phyloP scores from a whole-genome alignment of 2,113 vertebrate species.

The Suricata suricatta region DNA sequence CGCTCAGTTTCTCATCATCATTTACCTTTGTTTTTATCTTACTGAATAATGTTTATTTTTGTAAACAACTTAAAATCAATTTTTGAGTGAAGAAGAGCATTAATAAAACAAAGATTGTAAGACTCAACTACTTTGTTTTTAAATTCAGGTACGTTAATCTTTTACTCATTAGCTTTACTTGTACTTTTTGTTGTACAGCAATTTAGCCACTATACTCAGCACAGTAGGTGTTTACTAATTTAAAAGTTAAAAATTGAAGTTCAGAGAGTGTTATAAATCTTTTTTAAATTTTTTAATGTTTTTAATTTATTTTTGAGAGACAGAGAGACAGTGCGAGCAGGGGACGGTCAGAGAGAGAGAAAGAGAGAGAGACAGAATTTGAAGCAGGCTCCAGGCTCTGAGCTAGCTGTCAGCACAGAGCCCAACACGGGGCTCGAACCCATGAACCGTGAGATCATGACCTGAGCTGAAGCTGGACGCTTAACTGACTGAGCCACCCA shows the following conservation, averaged over 20 bases:
- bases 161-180: conserved; percentile 16
- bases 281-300: not conserved
- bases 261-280: not conserved
- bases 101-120: not conserved
- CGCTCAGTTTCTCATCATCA: not conserved
- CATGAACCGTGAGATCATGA: too few species aligned
- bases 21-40: conserved; percentile 2
- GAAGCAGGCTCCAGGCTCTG: too few species aligned
- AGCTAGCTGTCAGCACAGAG: too few species aligned
- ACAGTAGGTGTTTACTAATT: not conserved
- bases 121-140: not conserved
- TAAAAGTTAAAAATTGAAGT: conserved; percentile 38
- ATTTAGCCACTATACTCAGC: not conserved
- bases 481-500: too few species aligned
- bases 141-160: not conserved
- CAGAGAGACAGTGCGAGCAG: too few species aligned
- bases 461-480: too few species aligned
- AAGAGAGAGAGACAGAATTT: too few species aligned
- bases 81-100: conserved; percentile 20
- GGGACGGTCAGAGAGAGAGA: too few species aligned
- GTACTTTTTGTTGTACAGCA: not conserved
- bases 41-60: not conserved
- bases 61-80: conserved; percentile 9
- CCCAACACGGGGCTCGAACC: too few species aligned
- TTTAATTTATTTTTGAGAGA: too few species aligned